Evolutionary conservation across 1,140 invertebrate genomes (phyloP).

Genomic region (Theocolax elegans): DNA sequence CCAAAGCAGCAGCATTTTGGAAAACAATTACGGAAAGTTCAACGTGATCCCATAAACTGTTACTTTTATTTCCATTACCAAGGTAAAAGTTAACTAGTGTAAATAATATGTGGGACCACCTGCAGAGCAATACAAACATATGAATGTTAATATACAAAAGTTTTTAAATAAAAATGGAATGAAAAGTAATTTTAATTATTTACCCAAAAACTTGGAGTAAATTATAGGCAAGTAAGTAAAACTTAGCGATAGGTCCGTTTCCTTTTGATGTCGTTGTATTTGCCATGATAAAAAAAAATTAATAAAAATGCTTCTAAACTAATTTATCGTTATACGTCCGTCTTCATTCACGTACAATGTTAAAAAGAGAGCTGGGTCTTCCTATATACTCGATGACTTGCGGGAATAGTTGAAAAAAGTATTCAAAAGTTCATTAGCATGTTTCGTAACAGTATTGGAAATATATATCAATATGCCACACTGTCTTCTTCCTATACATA

Average conservation of each 20-base stretch:
- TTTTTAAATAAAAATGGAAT: too few species aligned
- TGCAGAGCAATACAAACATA: constrained; percentile 65
- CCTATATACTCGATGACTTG: constrained; percentile 31
- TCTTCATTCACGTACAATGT: neutral
- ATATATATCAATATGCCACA: neutral
- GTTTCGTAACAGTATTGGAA: constrained; percentile 30
- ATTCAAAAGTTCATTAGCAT: constrained; percentile 28
- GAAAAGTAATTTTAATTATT: constrained; percentile 43
- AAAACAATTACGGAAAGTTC: constrained; percentile 81
- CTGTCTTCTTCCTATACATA: neutral
- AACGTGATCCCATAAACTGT: constrained; percentile 75
- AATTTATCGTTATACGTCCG: constrained; percentile 18
- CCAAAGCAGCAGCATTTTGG: constrained; percentile 90
- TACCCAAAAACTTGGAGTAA: constrained; percentile 62
- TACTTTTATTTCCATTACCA: constrained; percentile 52
- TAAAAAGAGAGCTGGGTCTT: neutral
- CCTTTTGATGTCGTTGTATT: constrained; percentile 53
- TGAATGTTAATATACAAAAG: neutral
- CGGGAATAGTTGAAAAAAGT: constrained; percentile 9
- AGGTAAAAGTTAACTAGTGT: constrained; percentile 72
- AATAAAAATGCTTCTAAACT: too few species aligned
- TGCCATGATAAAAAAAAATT: constrained; percentile 8
- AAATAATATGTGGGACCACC: constrained; percentile 80
- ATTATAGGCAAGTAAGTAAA: constrained; percentile 63
- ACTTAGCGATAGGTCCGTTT: constrained; percentile 48